Conservation (phyloP, 2,113 vertebrate species). For the Phaethornis superciliosus region DNA sequence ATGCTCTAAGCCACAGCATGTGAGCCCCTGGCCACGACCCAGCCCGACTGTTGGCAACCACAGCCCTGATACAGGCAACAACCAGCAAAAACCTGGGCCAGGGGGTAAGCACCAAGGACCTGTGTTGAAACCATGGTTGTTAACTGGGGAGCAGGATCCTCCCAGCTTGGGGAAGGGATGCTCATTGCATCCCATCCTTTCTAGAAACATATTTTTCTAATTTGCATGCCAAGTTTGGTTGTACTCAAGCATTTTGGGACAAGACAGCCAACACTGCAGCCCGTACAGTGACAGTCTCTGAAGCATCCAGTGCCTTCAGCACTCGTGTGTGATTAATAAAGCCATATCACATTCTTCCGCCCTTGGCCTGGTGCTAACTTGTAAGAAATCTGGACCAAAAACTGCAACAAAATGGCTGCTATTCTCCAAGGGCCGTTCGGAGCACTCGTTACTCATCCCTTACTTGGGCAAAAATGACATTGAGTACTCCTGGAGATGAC, state of each 20-base stretch:
- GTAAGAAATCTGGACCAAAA: slow-evolving; percentile 55
- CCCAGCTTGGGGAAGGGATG: not conserved
- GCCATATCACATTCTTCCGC: slow-evolving; percentile 34
- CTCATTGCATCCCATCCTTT: not conserved
- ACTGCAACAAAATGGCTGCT: slow-evolving; percentile 54
- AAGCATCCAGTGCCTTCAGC: slow-evolving; percentile 16
- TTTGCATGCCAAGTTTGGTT: not conserved
- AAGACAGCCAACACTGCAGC: not conserved
- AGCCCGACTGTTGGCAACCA: not conserved
- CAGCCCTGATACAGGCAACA: not conserved
- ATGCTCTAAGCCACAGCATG: not conserved
- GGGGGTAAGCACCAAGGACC: accelerated
- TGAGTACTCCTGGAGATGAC: slow-evolving; percentile 63
- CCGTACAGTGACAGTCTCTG: not conserved
- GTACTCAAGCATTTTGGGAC: not conserved
- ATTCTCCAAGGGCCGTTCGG: slow-evolving; percentile 49
- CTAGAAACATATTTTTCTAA: slow-evolving; percentile 53
- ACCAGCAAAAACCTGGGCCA: accelerated
- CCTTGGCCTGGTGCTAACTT: slow-evolving; percentile 53
- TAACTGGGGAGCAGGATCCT: not conserved
- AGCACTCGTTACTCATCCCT: slow-evolving; percentile 64
- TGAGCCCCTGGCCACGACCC: not conserved
- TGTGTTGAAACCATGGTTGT: not conserved
- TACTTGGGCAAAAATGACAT: slow-evolving; percentile 71
- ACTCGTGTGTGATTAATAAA: slow-evolving; percentile 49